Base-by-base conservation (phyloP, 2,888 invertebrate genomes). In the Dryocosmus kuriphilus region DNA sequence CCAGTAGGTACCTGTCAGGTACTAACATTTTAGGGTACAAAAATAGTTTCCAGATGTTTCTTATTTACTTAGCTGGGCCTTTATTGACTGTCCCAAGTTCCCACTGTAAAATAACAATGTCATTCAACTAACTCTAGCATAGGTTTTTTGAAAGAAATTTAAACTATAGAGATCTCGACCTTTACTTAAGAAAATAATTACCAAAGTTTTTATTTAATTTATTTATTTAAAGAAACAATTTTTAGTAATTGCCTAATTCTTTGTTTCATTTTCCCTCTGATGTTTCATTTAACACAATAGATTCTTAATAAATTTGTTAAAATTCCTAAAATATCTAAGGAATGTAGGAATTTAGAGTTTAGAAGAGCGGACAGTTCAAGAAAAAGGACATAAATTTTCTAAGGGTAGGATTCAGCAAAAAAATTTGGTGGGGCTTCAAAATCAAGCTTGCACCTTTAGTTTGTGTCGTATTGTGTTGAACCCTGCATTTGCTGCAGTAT, bases 1-100 rank as follows among this genome's bases (percentile, higher is more conserved):
- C 16, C 27, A 24, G 19, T 32, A 22, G 27, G 16, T 27, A 24
- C 16, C 9, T 71, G 30, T 19, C 71, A 71, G 67, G 67, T 71
- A 71, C 46, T 19, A 51, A 51, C 30, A 71, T 71, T 71, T 30
- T 30, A 22, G 8, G 27, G 41, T 16, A n/a, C 14, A 51, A 71
- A 71, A 51, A 51, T 71, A 30, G 51, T 71, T 71, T 55, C 51
- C 71, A 71, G 71, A 71, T 71, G 71, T 71, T 71, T n/a, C 11
- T 9, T 6, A 67, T 67, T 67, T 6, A 67, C 46, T 67, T 22
- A 55, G 11, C 9, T 55, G 22, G 9, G 6, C 22, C 22, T 55
- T 55, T 22, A 55, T 9, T n/a, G 22, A 22, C 55, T 9, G n/a
- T 8, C 22, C 55, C 22, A 55, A 6, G 16, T 27, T 60, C 60